A percentile compares a stretch with the other conserved stretches of the same genome.
Evolutionary conservation across 1,140 invertebrate genomes (phyloP).

Genomic region (Rhagoletis pomonella): DNA sequence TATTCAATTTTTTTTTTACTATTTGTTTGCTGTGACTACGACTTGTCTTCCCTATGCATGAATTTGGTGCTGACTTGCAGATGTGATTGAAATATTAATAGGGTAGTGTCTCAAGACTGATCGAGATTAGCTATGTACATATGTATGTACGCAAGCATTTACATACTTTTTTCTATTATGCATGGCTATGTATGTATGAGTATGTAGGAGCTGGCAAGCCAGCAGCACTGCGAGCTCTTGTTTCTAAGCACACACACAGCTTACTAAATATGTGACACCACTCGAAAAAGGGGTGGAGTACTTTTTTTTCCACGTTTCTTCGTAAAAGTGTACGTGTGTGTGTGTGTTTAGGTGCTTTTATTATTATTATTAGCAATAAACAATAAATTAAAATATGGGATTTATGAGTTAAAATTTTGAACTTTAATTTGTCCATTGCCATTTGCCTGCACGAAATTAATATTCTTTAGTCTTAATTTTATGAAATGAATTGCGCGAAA

Average conservation of each 20-base stretch:
- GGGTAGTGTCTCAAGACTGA: conserved; percentile 33
- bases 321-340: neutral
- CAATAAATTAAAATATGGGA: neutral
- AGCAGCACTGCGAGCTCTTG: neutral
- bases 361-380: conserved; percentile 39
- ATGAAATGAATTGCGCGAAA: too few relatives aligned
- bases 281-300: conserved; percentile 15
- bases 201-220: conserved; percentile 7
- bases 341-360: neutral
- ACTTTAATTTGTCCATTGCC: too few relatives aligned
- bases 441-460: too few relatives aligned
- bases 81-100: conserved; percentile 52
- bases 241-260: neutral
- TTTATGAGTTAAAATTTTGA: too few relatives aligned
- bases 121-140: conserved; percentile 15
- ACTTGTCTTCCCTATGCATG: conserved; percentile 34
- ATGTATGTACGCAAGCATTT: neutral
- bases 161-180: neutral
- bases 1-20: neutral
- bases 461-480: too few relatives aligned
- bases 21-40: neutral
- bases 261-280: neutral
- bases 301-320: neutral
- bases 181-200: neutral
- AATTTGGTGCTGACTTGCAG: conserved; percentile 47